phyloP scores from a whole-genome alignment of 2,113 vertebrate genomes.

The Chiloscyllium plagiosum region DNA sequence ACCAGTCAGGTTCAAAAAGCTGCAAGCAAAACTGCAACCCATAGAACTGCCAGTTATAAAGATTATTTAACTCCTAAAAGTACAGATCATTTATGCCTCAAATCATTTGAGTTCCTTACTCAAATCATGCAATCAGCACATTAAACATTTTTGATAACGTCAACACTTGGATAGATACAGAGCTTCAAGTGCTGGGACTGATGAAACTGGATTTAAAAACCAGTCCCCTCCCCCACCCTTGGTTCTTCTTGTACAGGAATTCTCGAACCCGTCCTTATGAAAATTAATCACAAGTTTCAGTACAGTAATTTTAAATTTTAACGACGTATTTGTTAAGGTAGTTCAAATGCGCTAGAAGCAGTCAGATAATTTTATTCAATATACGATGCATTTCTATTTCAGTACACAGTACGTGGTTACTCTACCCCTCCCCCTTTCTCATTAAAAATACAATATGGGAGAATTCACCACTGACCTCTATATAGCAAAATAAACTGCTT shows the following conservation, averaged over 20 bases:
- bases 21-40: not conserved
- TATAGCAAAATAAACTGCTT: slow-evolving; percentile 15
- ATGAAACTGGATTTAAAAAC: slow-evolving; percentile 19
- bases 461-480: slow-evolving; percentile 18
- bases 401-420: slow-evolving; percentile 23
- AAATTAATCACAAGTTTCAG: not conserved
- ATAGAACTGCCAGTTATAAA: not conserved
- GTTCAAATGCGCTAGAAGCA: not conserved
- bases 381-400: not conserved
- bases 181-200: not conserved
- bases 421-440: slow-evolving; percentile 32
- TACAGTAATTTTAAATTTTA: not conserved
- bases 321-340: not conserved
- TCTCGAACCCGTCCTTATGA: not conserved
- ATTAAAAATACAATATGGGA: slow-evolving; percentile 37
- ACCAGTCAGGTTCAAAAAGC: not conserved
- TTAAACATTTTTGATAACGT: not conserved
- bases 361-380: not conserved
- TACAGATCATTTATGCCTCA: not conserved
- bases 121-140: not conserved
- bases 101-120: not conserved
- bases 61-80: not conserved
- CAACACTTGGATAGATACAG: too few species aligned
- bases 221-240: slow-evolving; percentile 17
- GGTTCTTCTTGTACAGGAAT: slow-evolving; percentile 29